These are phyloP conservation scores for Echinarachnius parma DNA, from an alignment of 53 echinoderm and acorn worm genomes.

Conservation along the genomic window DNA sequence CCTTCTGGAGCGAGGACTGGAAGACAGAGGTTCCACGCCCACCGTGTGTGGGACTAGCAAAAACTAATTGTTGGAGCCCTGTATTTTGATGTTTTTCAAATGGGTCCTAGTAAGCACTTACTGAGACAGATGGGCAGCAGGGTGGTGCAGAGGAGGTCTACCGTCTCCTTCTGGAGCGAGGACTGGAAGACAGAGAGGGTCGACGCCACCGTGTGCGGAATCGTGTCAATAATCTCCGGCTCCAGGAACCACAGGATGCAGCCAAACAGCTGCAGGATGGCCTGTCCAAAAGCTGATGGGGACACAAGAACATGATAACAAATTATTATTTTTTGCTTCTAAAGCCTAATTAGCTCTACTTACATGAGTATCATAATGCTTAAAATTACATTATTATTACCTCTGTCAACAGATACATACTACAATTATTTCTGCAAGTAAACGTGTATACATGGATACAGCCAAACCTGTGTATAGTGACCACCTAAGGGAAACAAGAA, in stretches of 20 bases:
- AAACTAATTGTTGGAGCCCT: not conserved
- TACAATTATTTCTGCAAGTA: no score
- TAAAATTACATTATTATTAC: no score
- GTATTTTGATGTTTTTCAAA: no score
- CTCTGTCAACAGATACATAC: no score
- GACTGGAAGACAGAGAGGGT: slow-evolving; percentile 85
- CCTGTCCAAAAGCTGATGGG: slow-evolving; percentile 87
- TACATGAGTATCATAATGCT: no score
- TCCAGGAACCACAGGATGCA: slow-evolving; percentile 92
- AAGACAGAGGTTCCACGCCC: no score
- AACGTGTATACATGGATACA: no score
- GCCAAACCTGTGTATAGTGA: no score
- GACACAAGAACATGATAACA: no score
- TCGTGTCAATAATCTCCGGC: slow-evolving; percentile 87
- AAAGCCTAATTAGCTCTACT: no score
- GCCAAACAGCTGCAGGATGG: slow-evolving; percentile 86
- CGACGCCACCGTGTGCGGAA: slow-evolving; percentile 92
- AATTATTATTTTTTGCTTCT: no score
- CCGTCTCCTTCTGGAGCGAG: slow-evolving; percentile 79
- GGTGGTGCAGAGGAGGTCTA: slow-evolving; percentile 78
- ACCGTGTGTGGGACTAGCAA: slow-evolving; percentile 76
- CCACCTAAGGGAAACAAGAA: no score
- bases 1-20: slow-evolving; percentile 77
- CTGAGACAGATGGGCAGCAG: slow-evolving; percentile 84
- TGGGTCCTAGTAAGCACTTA: slow-evolving; percentile 38